phyloP scores from a whole-genome alignment of 2,113 vertebrate genomes.

The Mustela lutreola region DNA sequence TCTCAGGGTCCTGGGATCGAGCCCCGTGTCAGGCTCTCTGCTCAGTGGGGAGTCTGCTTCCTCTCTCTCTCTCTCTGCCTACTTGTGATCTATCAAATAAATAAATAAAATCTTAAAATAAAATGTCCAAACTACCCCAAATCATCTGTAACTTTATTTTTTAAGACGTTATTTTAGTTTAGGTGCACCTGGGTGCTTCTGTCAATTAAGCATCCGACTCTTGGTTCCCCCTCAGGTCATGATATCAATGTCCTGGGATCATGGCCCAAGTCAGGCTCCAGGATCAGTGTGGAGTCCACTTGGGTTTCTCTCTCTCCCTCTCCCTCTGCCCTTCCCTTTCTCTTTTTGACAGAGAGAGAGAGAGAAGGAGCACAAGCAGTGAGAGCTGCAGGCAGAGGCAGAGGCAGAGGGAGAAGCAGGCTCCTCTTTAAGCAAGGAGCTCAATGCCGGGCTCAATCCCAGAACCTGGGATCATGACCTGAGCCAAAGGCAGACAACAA shows the following conservation, averaged over 20 bases:
- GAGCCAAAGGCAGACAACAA: neutral
- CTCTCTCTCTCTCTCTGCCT: no score
- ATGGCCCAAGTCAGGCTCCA: neutral
- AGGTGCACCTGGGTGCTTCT: neutral
- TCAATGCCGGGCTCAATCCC: no score
- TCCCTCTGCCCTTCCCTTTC: neutral
- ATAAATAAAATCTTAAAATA: neutral
- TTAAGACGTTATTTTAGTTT: neutral
- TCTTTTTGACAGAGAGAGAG: neutral
- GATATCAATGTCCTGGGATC: neutral
- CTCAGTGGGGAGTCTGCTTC: no score
- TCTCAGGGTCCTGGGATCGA: no score
- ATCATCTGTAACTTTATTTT: neutral
- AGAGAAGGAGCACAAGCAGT: no score
- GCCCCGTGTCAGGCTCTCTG: no score
- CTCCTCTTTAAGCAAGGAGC: no score
- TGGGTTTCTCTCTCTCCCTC: neutral
- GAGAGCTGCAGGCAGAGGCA: no score
- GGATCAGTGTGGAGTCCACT: neutral
- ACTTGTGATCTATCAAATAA: no score
- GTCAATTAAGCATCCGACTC: neutral
- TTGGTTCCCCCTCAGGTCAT: neutral
- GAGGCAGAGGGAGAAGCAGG: no score
- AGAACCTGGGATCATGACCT: no score
- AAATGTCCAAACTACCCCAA: neutral